A percentile compares a stretch with the other conserved stretches of the same genome.
These are phyloP conservation scores for Cerastis rubricosa DNA, from an alignment of 2,888 invertebrate species.

Conservation along the genomic window DNA sequence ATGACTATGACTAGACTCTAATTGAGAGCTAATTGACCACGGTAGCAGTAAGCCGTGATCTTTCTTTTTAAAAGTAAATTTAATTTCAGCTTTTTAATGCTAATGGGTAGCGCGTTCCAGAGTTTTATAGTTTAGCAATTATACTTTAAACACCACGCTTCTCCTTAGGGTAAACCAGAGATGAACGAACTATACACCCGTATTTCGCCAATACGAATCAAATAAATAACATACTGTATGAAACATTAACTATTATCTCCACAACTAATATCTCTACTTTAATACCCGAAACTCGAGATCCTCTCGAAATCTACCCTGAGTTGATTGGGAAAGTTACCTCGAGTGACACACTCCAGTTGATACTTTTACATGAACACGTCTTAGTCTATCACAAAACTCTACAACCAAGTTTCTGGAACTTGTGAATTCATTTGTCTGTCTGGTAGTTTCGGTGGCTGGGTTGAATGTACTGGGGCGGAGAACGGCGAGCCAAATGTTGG, in stretches of 20 bases:
- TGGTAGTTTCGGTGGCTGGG: constrained; percentile 79
- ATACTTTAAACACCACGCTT: not conserved
- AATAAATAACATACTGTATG: constrained; percentile 1
- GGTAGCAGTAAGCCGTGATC: too few relatives aligned
- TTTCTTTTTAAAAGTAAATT: too few relatives aligned
- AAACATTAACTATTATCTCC: constrained; percentile 23
- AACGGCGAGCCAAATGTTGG: constrained; percentile 34
- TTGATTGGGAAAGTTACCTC: constrained; percentile 65
- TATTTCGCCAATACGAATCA: not conserved
- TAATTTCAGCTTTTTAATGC: too few relatives aligned
- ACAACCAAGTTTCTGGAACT: constrained; percentile 83
- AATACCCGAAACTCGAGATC: constrained; percentile 27
- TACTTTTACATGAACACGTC: constrained; percentile 66
- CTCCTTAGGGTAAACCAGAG: not conserved
- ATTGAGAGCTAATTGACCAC: too few relatives aligned
- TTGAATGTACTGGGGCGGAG: constrained; percentile 61
- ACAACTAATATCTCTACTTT: constrained; percentile 22
- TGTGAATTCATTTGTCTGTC: constrained; percentile 88
- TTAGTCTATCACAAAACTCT: constrained; percentile 79
- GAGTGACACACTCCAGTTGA: constrained; percentile 55
- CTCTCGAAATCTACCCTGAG: constrained; percentile 16
- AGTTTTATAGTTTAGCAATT: too few relatives aligned
- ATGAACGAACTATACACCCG: not conserved
- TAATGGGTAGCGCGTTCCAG: too few relatives aligned
- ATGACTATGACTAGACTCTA: too few relatives aligned